Evolutionary conservation across 2,797 vertebrate species (phyloP).

Genomic region (Myoxocephalus aenaeus): DNA sequence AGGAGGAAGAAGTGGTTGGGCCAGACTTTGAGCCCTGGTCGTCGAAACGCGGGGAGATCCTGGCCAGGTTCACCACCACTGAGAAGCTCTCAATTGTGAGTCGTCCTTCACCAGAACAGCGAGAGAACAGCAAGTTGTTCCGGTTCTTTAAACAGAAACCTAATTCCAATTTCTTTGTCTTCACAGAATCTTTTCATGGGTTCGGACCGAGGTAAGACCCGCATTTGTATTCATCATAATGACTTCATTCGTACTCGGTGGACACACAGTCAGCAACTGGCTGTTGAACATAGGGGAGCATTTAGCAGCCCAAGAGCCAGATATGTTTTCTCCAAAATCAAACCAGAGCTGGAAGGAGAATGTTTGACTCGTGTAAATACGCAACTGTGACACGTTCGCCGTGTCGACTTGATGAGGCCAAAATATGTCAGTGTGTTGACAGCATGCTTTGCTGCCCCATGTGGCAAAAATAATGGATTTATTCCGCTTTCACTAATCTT

Average conservation of each 20-base stretch:
- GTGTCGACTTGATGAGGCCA: neutral
- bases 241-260: no score
- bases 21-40: constrained; percentile 95
- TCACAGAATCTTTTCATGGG: constrained; percentile 95
- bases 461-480: neutral
- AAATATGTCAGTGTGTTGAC: neutral
- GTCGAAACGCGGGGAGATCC: constrained; percentile 91
- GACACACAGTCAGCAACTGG: neutral
- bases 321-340: neutral
- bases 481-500: neutral
- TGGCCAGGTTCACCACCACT: constrained; percentile 95
- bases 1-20: constrained; percentile 88
- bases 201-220: constrained; percentile 91
- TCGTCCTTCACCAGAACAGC: constrained; percentile 30
- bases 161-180: constrained; percentile 27
- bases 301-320: neutral
- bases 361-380: neutral
- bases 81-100: constrained; percentile 98
- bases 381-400: neutral
- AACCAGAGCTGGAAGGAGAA: neutral
- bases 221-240: constrained; percentile 3
- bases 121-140: neutral
- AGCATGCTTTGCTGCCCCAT: no score
- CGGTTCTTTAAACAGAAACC: neutral
- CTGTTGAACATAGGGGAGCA: neutral